Evolutionary conservation across 2,888 invertebrate species (phyloP), one percentile per base, ranked within the genome.

Genomic region (Drosophila nigricruria): DNA sequence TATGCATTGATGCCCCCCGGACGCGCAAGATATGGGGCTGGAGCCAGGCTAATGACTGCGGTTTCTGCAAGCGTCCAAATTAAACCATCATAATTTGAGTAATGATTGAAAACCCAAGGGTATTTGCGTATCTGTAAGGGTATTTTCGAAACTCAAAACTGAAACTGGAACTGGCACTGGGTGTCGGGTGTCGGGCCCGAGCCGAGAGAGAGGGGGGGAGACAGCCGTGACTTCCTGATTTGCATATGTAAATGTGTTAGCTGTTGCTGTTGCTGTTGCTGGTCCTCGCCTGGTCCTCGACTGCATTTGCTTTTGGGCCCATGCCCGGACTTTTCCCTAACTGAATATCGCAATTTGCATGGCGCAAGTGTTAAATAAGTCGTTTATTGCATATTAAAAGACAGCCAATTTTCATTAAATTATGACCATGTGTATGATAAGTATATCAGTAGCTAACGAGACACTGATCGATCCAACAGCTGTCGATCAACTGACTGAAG

Each of bases 81-180:
- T 88, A 88, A 83, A 88, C 88, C 88, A 83, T 84, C 79, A 88
- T 84, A 84, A 84, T 88, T 84, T 88, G 81, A 87, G 84, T 88
- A 86, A 84, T 84, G 84, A 84, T 84, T 84, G 84, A 84, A 84
- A 84, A 84, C 84, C 84, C 89, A 88, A 83, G 84, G 84, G 84
- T 88, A 86, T 86, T 63, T 78, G 20, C 30, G 59, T 59, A 59
- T 65, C 49, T 68, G 80, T 74, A 69, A 66, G 79, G 64, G 80
- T 65, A 75, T 77, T 71, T 76, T 53, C 18, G n/a, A 53, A 23
- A 52, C 36, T 18, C 23, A 16, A 40, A 59, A 56, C 64, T 50
- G 53, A 20, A 59, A 61, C 54, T 56, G 56, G 2, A 43, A 57
- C 43, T 45, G 45, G 18, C 14, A 25, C 43, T 43, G 57, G 23